These are phyloP conservation scores for Scaptomyza hsui DNA, from an alignment of 1,140 invertebrate species.

Conservation along the genomic window DNA sequence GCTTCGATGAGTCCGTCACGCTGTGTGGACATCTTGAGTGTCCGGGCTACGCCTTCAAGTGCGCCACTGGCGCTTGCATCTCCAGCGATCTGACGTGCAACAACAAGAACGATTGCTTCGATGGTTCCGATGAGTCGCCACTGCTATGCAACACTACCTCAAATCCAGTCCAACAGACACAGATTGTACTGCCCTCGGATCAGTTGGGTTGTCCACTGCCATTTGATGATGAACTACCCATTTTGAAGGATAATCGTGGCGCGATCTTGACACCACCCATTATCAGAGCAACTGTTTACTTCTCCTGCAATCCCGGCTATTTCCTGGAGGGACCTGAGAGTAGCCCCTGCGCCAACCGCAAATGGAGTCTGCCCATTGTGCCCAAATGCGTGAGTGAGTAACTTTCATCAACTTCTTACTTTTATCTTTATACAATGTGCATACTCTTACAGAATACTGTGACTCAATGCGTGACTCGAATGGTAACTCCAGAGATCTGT, in stretches of 20 bases:
- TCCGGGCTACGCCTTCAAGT: conserved; percentile 85
- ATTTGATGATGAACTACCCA: conserved; percentile 39
- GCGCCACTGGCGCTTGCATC: conserved; percentile 87
- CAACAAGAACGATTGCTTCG: conserved; percentile 86
- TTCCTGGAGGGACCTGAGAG: conserved; percentile 37
- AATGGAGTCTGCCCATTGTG: conserved; percentile 45
- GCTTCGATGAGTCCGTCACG: conserved; percentile 86
- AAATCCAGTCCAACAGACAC: not conserved
- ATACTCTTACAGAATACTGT: conserved; percentile 60
- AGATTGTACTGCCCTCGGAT: not conserved
- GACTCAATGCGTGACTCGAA: conserved; percentile 26
- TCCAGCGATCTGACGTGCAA: conserved; percentile 86
- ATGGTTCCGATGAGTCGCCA: conserved; percentile 87
- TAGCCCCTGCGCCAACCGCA: conserved; percentile 48
- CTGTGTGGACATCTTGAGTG: conserved; percentile 84
- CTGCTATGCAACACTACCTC: conserved; percentile 80
- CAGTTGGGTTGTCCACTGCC: conserved; percentile 55
- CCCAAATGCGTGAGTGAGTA: conserved; percentile 72
- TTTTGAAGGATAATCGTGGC: conserved; percentile 31
- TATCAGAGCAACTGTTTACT: conserved; percentile 37
- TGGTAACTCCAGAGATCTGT: conserved; percentile 12
- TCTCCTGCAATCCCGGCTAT: conserved; percentile 48
- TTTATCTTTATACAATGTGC: no score
- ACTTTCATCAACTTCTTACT: not conserved
- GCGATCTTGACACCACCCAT: conserved; percentile 28